phyloP scores from a whole-genome alignment of 2,797 vertebrate species.

The Sebastes trivittatus region DNA sequence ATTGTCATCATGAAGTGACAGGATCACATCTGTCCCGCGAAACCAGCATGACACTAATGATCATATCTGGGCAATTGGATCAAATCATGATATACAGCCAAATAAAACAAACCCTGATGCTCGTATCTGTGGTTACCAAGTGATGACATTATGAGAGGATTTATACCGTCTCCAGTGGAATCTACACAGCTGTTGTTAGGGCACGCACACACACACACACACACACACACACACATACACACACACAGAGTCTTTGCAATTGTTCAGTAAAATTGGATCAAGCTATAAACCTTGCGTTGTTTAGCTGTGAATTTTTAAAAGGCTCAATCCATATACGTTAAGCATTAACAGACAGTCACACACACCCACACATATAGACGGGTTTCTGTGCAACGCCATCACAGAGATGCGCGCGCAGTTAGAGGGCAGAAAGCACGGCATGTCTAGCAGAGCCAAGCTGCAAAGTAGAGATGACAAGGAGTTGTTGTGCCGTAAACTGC shows the following conservation, averaged over 20 bases:
- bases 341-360: not conserved
- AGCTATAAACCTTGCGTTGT: constrained; percentile 1
- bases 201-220: not conserved
- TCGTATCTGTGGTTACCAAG: not conserved
- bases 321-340: not conserved
- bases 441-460: too few species aligned
- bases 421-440: too few species aligned
- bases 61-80: constrained; percentile 9
- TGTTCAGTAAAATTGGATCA: constrained; percentile 2
- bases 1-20: constrained; percentile 5
- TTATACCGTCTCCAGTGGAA: not conserved
- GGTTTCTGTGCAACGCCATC: too few species aligned
- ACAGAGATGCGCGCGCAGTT: too few species aligned
- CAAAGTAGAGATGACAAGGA: too few species aligned
- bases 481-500: too few species aligned
- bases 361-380: not conserved
- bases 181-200: not conserved
- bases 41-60: not conserved
- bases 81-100: constrained; percentile 5
- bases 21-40: not conserved
- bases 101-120: constrained; percentile 12
- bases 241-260: not conserved
- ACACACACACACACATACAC: not conserved
- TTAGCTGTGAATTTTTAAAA: constrained; percentile 5
- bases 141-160: constrained; percentile 2